Evolutionary conservation across 92 coral and sea anemone species (phyloP).

Genomic region (Pocillopora meandrina): DNA sequence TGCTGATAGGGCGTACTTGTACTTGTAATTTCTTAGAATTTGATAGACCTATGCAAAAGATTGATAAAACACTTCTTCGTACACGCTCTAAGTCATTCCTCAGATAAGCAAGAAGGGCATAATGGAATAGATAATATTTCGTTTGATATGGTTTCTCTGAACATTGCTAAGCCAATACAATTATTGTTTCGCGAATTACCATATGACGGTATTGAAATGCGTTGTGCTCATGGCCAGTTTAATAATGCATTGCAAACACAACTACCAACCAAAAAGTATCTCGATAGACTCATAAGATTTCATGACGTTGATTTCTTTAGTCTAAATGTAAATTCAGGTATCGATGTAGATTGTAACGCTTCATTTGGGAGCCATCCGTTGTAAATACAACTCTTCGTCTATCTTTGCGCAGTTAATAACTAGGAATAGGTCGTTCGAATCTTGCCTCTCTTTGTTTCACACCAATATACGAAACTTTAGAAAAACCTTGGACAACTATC

Average conservation of each 20-base stretch:
- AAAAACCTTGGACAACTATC: constrained; percentile 12
- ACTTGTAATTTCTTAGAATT: no score
- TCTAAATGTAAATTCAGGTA: background rate
- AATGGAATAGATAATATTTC: no score
- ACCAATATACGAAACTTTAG: constrained; percentile 32
- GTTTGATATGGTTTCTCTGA: no score
- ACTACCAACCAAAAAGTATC: constrained; percentile 18
- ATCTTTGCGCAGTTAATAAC: constrained; percentile 7
- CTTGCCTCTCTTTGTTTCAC: constrained; percentile 17
- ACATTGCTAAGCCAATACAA: background rate
- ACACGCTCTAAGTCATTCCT: no score
- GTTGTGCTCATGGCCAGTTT: constrained; percentile 21
- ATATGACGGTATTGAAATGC: background rate
- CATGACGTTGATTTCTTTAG: constrained; percentile 17
- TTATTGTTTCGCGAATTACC: constrained; percentile 20
- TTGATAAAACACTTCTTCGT: no score
- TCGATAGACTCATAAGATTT: constrained; percentile 14
- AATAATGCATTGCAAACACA: constrained; percentile 13
- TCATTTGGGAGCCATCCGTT: background rate
- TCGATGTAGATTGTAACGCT: background rate
- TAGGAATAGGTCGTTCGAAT: no score
- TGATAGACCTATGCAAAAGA: no score
- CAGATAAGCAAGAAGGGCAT: no score
- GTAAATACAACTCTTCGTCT: constrained; percentile 26
- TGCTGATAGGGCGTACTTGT: no score